Evolutionary conservation across 1,140 invertebrate species (phyloP).

Genomic region (Dendroctonus ponderosae): DNA sequence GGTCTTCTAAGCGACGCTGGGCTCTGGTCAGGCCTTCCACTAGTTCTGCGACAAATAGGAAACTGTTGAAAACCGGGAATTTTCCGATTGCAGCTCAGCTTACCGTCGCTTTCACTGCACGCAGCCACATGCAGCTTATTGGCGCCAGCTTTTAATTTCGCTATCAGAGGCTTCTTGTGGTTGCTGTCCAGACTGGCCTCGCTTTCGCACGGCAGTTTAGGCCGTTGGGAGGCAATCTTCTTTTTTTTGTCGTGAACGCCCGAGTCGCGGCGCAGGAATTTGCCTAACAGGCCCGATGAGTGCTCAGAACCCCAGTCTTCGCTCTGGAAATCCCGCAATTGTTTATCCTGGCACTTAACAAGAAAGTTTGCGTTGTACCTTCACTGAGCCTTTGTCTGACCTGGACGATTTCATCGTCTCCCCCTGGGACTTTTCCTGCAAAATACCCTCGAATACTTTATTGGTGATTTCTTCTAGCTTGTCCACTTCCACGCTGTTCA

Average conservation of each 20-base stretch:
- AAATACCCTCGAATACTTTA: slow-evolving; percentile 77
- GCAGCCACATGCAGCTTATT: slow-evolving; percentile 62
- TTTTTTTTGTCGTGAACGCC: slow-evolving; percentile 52
- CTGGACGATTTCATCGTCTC: slow-evolving; percentile 44
- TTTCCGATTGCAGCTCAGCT: slow-evolving; percentile 28
- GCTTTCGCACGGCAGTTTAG: slow-evolving; percentile 38
- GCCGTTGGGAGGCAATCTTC: slow-evolving; percentile 43
- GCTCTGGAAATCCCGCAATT: slow-evolving; percentile 55
- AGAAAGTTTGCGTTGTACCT: slow-evolving; percentile 52
- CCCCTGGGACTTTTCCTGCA: slow-evolving; percentile 65
- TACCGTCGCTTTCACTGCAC: slow-evolving; percentile 68
- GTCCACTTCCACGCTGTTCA: slow-evolving; percentile 34
- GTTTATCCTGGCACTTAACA: too few species aligned
- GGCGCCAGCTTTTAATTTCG: slow-evolving; percentile 68
- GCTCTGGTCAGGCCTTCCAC: slow-evolving; percentile 76
- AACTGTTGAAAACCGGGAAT: background rate
- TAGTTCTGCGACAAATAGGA: slow-evolving; percentile 43
- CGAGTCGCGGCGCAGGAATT: slow-evolving; percentile 65
- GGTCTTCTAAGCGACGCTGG: slow-evolving; percentile 75
- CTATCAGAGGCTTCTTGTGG: slow-evolving; percentile 61
- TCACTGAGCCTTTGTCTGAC: slow-evolving; percentile 60
- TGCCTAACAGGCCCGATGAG: slow-evolving; percentile 68
- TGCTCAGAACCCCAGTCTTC: slow-evolving; percentile 73
- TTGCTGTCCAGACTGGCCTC: slow-evolving; percentile 11
- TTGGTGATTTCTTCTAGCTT: slow-evolving; percentile 79